A percentile compares a stretch with the other conserved stretches of the same genome.
Evolutionary conservation across 1,140 invertebrate species (phyloP).

Genomic region (Littorina saxatilis): DNA sequence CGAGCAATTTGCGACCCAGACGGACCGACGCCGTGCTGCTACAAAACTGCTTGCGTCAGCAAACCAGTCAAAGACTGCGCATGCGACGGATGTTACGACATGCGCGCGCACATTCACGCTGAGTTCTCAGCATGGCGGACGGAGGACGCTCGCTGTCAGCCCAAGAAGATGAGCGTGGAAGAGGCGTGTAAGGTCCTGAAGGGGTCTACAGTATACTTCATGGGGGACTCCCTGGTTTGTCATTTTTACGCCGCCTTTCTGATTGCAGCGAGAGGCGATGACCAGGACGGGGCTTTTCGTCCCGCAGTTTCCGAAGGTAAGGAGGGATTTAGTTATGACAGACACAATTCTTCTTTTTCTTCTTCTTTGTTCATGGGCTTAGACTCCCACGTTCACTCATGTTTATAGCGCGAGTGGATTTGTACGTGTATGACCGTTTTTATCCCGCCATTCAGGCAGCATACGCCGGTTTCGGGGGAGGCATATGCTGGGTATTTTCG

Average conservation of each 20-base stretch:
- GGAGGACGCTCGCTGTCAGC: neutral
- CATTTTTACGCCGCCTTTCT: neutral
- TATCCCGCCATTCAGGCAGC: too few species aligned
- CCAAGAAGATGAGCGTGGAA: neutral
- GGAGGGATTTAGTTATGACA: too few species aligned
- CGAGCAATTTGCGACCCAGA: neutral
- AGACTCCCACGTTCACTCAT: too few species aligned
- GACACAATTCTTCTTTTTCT: too few species aligned
- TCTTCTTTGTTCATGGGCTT: too few species aligned
- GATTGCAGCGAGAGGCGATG: neutral
- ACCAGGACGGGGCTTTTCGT: neutral
- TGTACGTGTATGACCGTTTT: too few species aligned
- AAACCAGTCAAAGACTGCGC: neutral
- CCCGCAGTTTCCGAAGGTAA: too few species aligned
- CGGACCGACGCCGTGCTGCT: neutral
- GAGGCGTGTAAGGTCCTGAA: neutral
- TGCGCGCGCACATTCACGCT: neutral
- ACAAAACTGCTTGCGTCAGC: neutral
- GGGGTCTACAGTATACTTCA: neutral
- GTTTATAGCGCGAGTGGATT: too few species aligned
- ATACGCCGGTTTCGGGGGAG: too few species aligned
- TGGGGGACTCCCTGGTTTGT: neutral
- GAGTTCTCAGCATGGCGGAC: neutral
- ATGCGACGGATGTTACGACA: neutral
- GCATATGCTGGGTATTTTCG: too few species aligned